These are phyloP conservation scores for Drosophila monieri DNA, from an alignment of 2,888 invertebrate genomes.

Conservation along the genomic window DNA sequence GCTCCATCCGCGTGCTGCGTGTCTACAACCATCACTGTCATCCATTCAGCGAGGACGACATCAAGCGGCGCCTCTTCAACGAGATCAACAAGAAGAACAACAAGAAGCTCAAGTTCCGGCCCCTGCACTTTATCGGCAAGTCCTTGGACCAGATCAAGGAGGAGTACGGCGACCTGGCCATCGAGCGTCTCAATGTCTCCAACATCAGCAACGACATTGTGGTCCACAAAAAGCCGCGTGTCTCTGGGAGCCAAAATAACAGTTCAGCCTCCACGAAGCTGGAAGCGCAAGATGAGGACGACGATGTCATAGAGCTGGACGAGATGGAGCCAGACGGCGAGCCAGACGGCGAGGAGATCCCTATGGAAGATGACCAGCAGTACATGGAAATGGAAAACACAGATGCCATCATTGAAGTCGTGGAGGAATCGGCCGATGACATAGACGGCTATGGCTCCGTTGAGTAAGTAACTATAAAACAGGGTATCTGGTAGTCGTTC, in stretches of 20 bases:
- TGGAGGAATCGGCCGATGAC: slow-evolving; percentile 62
- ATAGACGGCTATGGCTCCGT: slow-evolving; percentile 56
- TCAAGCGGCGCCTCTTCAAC: slow-evolving; percentile 77
- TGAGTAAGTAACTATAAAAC: slow-evolving; percentile 53
- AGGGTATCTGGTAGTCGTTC: not conserved
- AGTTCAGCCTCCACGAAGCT: slow-evolving; percentile 15
- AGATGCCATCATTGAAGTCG: slow-evolving; percentile 70
- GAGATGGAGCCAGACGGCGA: slow-evolving; percentile 16
- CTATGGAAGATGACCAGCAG: slow-evolving; percentile 49
- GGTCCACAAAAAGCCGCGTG: slow-evolving; percentile 66
- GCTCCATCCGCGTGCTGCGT: slow-evolving; percentile 70
- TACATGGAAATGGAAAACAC: slow-evolving; percentile 56
- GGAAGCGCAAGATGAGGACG: slow-evolving; percentile 15
- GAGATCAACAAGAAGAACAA: slow-evolving; percentile 73
- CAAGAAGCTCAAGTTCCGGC: slow-evolving; percentile 69
- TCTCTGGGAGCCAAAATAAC: slow-evolving; percentile 25
- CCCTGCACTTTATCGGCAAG: slow-evolving; percentile 67
- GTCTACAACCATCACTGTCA: slow-evolving; percentile 78
- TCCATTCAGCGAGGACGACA: slow-evolving; percentile 73
- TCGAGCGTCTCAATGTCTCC: slow-evolving; percentile 66
- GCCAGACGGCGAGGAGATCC: slow-evolving; percentile 32
- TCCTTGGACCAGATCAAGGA: slow-evolving; percentile 75
- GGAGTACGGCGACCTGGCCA: slow-evolving; percentile 72
- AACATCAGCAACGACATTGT: slow-evolving; percentile 62
- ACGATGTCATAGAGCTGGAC: slow-evolving; percentile 21